Evolutionary conservation across 2,113 vertebrate genomes (phyloP).

Genomic region (Lates calcarifer): DNA sequence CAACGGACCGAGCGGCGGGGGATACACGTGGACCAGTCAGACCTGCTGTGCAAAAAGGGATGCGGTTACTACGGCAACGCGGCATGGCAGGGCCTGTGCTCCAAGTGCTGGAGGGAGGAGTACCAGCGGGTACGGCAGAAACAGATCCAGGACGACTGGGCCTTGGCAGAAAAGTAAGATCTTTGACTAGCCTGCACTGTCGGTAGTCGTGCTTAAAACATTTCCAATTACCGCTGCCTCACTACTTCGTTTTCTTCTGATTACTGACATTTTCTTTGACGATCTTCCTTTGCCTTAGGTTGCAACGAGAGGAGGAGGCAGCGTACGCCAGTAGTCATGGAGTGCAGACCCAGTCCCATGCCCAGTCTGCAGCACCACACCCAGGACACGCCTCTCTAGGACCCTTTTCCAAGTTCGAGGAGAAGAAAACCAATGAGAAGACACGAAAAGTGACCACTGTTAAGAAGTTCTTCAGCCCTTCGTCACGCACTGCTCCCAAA

Average conservation of each 20-base stretch:
- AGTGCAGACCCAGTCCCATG: slow-evolving; percentile 66
- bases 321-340: slow-evolving; percentile 94
- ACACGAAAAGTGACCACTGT: slow-evolving; percentile 97
- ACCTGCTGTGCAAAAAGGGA: slow-evolving; percentile 96
- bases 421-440: slow-evolving; percentile 99
- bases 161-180: slow-evolving; percentile 92
- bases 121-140: slow-evolving; percentile 92
- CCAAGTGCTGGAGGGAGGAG: slow-evolving; percentile 97
- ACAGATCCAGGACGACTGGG: slow-evolving; percentile 98
- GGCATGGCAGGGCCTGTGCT: slow-evolving; percentile 96
- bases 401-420: slow-evolving; percentile 97
- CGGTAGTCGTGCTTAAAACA: neutral
- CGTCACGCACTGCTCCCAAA: slow-evolving; percentile 91
- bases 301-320: slow-evolving; percentile 96
- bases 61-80: slow-evolving; percentile 97
- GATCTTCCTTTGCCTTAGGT: slow-evolving; percentile 76
- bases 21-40: slow-evolving; percentile 95
- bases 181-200: neutral
- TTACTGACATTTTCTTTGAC: neutral
- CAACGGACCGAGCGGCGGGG: slow-evolving; percentile 91
- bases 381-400: slow-evolving; percentile 85
- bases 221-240: neutral
- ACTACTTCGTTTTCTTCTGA: no score
- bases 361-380: slow-evolving; percentile 86
- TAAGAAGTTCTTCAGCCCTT: slow-evolving; percentile 98